Evolutionary conservation across 2,888 invertebrate species (phyloP).

Genomic region (Brenthis hecate): DNA sequence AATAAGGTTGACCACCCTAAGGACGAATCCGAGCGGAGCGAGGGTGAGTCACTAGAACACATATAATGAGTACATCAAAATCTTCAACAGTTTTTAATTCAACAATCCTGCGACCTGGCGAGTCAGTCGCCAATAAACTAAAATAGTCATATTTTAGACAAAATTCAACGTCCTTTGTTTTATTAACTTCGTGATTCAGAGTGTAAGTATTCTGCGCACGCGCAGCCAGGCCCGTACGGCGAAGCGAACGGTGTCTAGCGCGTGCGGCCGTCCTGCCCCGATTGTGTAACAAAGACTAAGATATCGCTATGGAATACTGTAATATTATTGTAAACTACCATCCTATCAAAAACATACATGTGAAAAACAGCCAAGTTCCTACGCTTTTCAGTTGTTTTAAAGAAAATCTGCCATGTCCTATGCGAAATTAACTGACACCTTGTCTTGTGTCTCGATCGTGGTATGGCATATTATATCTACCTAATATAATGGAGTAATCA

Average conservation of each 20-base stretch:
- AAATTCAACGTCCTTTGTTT: slow-evolving; percentile 6
- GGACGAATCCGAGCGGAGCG: too few species aligned
- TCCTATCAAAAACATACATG: background rate
- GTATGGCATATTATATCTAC: too few species aligned
- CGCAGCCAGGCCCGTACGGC: slow-evolving; percentile 29
- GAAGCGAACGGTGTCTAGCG: slow-evolving; percentile 33
- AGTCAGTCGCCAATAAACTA: slow-evolving; percentile 13
- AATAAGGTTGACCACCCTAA: too few species aligned
- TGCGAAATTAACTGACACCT: too few species aligned
- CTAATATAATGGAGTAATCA: too few species aligned
- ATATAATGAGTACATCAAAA: too few species aligned
- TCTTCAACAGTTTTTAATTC: too few species aligned
- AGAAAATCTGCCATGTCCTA: background rate
- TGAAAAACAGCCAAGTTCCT: too few species aligned
- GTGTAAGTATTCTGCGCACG: slow-evolving; percentile 18
- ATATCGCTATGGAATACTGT: background rate
- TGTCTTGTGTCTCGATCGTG: too few species aligned
- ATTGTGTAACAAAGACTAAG: slow-evolving; percentile 18
- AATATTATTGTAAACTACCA: slow-evolving; percentile 8
- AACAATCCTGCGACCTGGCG: background rate
- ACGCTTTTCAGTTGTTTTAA: background rate
- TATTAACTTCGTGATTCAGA: slow-evolving; percentile 7
- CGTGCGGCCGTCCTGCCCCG: slow-evolving; percentile 32
- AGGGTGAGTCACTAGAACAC: too few species aligned
- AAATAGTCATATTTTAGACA: slow-evolving; percentile 11